A percentile compares a stretch with the other conserved stretches of the same genome.
Conservation (phyloP, 2,797 vertebrate genomes). For the Poeciliopsis gracilis region DNA sequence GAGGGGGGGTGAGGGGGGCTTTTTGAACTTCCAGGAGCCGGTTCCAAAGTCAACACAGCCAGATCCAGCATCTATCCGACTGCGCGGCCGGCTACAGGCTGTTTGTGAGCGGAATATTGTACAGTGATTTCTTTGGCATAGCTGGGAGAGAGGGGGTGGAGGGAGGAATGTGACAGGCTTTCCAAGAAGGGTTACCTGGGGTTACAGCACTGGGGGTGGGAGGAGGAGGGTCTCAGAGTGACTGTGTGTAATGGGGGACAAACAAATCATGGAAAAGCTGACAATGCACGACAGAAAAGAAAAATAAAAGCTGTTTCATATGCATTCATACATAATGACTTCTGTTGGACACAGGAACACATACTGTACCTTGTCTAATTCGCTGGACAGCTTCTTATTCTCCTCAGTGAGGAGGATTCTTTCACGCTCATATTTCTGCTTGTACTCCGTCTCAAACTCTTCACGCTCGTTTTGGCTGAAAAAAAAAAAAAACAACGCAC, state of each 20-base stretch:
- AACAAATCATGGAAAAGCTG: conserved; percentile 7
- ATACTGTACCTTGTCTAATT: conserved; percentile 90
- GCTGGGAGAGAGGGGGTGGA: conserved; percentile 42
- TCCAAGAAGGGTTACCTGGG: conserved; percentile 51
- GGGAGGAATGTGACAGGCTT: conserved; percentile 53
- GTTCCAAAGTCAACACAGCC: conserved; percentile 76
- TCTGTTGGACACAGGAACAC: neutral
- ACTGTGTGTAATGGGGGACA: conserved; percentile 5
- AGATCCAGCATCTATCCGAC: conserved; percentile 65
- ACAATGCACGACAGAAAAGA: conserved; percentile 3
- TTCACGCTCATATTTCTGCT: conserved; percentile 94
- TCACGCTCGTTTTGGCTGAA: conserved; percentile 92
- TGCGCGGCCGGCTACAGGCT: conserved; percentile 53
- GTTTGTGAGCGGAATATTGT: conserved; percentile 64
- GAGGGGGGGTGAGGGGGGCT: conserved; percentile 11
- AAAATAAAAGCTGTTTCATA: conserved; percentile 3
- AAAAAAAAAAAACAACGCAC: conserved; percentile 9
- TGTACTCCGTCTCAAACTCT: conserved; percentile 92
- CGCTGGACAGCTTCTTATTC: conserved; percentile 94
- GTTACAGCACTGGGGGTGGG: conserved; percentile 37
- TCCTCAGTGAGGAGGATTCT: conserved; percentile 87
- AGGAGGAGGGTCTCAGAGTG: neutral
- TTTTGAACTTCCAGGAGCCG: conserved; percentile 56
- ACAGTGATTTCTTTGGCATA: conserved; percentile 71
- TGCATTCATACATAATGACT: neutral